Evolutionary conservation across 2,113 vertebrate species (phyloP).

Genomic region (Onychorhynchus coronatus): DNA sequence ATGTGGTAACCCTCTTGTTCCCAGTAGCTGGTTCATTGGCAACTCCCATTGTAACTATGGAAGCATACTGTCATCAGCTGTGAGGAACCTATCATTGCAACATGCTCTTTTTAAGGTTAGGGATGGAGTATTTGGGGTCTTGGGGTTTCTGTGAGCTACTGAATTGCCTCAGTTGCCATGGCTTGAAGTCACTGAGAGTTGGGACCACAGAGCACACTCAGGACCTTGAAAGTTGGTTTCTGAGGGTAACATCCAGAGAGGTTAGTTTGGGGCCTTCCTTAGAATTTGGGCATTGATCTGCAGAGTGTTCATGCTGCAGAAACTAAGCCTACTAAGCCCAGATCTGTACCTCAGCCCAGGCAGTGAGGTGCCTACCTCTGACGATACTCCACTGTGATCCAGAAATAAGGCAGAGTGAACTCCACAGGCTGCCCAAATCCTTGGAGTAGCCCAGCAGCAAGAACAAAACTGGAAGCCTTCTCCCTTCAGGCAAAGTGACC

Average conservation of each 20-base stretch:
- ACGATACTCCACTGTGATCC: background rate
- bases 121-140: background rate
- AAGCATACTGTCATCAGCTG: constrained; percentile 1
- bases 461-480: background rate
- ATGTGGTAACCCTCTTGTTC: background rate
- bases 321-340: background rate
- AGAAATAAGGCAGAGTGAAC: background rate
- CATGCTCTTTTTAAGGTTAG: constrained; percentile 1
- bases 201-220: background rate
- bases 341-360: background rate
- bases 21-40: background rate
- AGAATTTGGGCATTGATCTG: background rate
- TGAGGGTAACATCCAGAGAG: constrained; percentile 14
- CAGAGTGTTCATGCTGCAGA: background rate
- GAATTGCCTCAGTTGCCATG: background rate
- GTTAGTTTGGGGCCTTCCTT: background rate
- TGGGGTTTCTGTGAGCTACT: background rate
- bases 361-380: background rate
- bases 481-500: background rate
- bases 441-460: background rate
- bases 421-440: background rate
- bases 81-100: constrained; percentile 19
- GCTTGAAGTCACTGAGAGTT: background rate
- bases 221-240: background rate
- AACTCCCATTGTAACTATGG: background rate